Evolutionary conservation across 2,113 vertebrate genomes (phyloP).

Genomic region (Montifringilla adamsi): DNA sequence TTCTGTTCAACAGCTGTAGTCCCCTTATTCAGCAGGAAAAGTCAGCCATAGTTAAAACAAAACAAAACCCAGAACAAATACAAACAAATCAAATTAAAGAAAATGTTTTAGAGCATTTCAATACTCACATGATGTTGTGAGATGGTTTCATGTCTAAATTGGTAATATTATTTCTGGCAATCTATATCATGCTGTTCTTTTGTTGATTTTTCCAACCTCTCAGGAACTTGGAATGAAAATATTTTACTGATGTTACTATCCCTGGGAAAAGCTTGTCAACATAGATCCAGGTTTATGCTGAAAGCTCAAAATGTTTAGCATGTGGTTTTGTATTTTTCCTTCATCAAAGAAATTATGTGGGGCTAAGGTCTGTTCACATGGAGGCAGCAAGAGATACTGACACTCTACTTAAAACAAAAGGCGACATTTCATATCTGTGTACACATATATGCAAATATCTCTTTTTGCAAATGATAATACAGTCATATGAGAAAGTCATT

Average conservation of each 20-base stretch:
- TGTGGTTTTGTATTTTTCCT: background rate
- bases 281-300: constrained; percentile 46
- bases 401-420: background rate
- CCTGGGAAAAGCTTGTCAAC: constrained; percentile 50
- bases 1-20: background rate
- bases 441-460: background rate
- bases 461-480: background rate
- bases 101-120: constrained; percentile 45
- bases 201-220: constrained; percentile 72
- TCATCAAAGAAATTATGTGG: background rate
- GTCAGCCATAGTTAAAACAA: background rate
- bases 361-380: background rate
- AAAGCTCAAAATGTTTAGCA: constrained; percentile 19
- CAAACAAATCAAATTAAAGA: constrained; percentile 15
- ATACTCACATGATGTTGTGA: constrained; percentile 49
- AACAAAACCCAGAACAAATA: background rate
- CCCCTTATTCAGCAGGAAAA: background rate
- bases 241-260: constrained; percentile 62
- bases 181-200: constrained; percentile 33
- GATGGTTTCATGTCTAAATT: constrained; percentile 65
- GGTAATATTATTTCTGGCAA: constrained; percentile 75
- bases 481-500: background rate
- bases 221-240: constrained; percentile 70
- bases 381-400: background rate
- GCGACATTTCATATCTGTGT: background rate